These are phyloP conservation scores for Agrilus planipennis DNA, from an alignment of 1,140 invertebrate genomes.

Conservation along the genomic window DNA sequence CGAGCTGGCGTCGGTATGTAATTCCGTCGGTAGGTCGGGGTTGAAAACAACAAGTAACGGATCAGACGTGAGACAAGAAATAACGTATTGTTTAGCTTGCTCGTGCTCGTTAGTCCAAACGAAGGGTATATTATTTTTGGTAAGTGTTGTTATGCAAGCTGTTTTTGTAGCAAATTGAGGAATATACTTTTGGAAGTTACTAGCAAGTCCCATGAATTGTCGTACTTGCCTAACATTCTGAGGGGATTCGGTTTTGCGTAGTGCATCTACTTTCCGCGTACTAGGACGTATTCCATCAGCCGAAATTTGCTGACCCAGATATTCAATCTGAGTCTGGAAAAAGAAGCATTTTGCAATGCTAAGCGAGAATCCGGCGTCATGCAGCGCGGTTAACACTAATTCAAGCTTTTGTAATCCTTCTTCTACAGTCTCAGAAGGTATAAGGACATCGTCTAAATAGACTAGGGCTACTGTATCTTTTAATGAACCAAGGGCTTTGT, in stretches of 20 bases:
- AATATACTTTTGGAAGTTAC: constrained; percentile 28
- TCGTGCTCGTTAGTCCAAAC: constrained; percentile 9
- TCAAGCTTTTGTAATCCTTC: constrained; percentile 14
- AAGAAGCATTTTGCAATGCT: constrained; percentile 24
- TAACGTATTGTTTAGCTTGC: constrained; percentile 7
- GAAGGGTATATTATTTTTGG: constrained; percentile 20
- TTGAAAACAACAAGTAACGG: constrained; percentile 30
- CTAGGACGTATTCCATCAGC: constrained; percentile 2
- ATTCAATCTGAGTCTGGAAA: constrained; percentile 13
- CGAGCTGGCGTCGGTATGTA: constrained; percentile 20
- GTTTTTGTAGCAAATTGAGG: constrained; percentile 21
- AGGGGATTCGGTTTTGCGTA: constrained; percentile 13
- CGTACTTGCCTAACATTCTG: constrained; percentile 17
- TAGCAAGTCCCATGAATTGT: constrained; percentile 4
- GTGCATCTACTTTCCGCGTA: constrained; percentile 16
- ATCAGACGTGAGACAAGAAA: not conserved
- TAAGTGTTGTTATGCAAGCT: constrained; percentile 19
- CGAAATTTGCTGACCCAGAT: constrained; percentile 9
- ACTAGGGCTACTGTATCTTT: not conserved
- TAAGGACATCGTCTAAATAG: constrained; percentile 15
- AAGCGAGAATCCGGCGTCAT: constrained; percentile 11
- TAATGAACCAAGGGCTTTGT: constrained; percentile 16
- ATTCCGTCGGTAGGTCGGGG: constrained; percentile 23
- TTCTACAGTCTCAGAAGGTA: constrained; percentile 13
- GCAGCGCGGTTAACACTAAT: constrained; percentile 14